Evolutionary conservation across 2,797 vertebrate species (phyloP).

Genomic region (Clarias platycephalus): DNA sequence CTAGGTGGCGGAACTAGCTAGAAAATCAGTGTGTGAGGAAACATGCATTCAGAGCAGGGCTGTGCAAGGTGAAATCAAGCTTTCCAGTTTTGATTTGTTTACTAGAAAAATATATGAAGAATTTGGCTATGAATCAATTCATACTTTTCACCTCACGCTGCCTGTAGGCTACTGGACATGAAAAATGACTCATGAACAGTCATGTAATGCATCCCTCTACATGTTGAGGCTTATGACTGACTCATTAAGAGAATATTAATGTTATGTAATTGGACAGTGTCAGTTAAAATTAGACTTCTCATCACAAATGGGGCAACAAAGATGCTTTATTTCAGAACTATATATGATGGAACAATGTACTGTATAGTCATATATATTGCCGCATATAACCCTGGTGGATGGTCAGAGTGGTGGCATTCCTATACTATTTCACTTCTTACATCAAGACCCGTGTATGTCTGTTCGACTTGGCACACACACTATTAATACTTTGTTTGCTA

Average conservation of each 20-base stretch:
- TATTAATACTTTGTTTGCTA: neutral
- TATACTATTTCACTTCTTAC: too few relatives aligned
- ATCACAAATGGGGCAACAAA: neutral
- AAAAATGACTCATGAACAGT: too few relatives aligned
- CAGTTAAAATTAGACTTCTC: neutral
- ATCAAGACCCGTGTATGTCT: neutral
- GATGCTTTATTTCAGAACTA: neutral
- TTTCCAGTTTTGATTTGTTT: neutral
- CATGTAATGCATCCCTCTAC: neutral
- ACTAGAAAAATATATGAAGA: neutral
- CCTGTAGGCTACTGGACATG: neutral
- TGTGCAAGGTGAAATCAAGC: neutral
- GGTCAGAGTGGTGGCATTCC: neutral
- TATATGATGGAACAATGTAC: too few relatives aligned
- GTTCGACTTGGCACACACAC: neutral
- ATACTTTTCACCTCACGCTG: neutral
- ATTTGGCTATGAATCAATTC: neutral
- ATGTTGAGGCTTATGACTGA: conserved; percentile 6
- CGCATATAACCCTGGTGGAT: neutral
- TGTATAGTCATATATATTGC: too few relatives aligned
- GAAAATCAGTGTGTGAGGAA: neutral
- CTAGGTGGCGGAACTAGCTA: conserved; percentile 8
- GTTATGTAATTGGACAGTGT: neutral
- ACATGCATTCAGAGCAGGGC: neutral
- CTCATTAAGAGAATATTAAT: neutral